A percentile compares a stretch with the other conserved stretches of the same genome.
Evolutionary conservation across 2,113 vertebrate genomes (phyloP).

Genomic region (Lycocorax pyrrhopterus): DNA sequence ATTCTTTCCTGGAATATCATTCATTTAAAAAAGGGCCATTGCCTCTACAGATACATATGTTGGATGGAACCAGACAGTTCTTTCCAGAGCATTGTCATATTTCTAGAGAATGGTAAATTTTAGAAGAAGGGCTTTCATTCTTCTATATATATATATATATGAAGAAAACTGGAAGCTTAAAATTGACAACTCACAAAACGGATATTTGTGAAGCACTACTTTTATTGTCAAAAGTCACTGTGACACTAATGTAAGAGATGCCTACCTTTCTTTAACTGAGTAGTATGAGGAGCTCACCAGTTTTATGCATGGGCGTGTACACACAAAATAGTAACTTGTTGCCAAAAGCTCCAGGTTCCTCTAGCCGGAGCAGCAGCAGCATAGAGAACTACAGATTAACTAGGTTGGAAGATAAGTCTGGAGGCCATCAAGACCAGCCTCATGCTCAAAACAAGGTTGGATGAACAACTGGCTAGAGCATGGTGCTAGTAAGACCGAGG

Average conservation of each 20-base stretch:
- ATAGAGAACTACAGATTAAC: not conserved
- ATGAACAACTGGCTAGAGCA: not conserved
- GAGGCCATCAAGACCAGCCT: not conserved
- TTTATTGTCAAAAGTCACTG: not conserved
- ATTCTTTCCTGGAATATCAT: not conserved
- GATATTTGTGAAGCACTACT: not conserved
- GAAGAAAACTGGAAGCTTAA: not conserved
- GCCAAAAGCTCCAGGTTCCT: not conserved
- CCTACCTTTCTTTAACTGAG: not conserved
- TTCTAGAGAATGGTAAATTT: not conserved
- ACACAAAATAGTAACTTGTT: fast-evolving
- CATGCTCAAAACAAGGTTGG: not conserved
- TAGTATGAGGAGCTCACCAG: not conserved
- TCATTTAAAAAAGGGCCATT: not conserved
- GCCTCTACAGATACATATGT: not conserved
- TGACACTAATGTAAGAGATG: not conserved
- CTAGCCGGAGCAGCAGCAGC: not conserved
- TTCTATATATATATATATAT: not conserved
- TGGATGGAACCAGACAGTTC: not conserved
- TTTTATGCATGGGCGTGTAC: not conserved
- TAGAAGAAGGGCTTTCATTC: not conserved
- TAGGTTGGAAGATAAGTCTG: not conserved
- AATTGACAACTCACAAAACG: not conserved
- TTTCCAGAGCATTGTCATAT: not conserved
- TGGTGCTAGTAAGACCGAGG: not conserved